Conservation (phyloP, 2,113 vertebrate species). For the Pongo pygmaeus region DNA sequence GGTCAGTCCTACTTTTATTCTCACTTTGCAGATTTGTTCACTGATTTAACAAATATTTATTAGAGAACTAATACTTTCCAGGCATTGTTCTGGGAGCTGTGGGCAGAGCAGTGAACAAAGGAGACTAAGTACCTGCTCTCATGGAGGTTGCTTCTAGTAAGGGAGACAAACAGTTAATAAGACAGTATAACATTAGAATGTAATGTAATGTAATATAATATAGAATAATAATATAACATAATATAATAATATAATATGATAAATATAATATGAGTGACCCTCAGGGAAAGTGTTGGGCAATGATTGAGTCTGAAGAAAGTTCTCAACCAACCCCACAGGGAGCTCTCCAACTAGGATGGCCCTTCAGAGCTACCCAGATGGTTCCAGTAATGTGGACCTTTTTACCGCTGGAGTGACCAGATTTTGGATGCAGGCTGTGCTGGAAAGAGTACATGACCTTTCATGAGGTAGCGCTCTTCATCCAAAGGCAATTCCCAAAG, state of each 20-base stretch:
- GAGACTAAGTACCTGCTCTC: neutral
- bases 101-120: neutral
- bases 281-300: neutral
- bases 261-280: neutral
- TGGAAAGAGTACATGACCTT: neutral
- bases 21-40: neutral
- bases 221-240: too few relatives aligned
- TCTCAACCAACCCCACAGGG: neutral
- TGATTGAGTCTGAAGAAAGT: neutral
- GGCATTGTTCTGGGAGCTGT: neutral
- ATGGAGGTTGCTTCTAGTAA: neutral
- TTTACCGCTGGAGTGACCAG: neutral
- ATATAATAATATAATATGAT: neutral
- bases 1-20: neutral
- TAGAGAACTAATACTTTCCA: neutral
- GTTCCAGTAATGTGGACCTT: neutral
- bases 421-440: neutral
- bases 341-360: neutral
- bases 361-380: neutral
- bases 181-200: neutral
- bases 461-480: neutral
- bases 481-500: constrained; percentile 31
- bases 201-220: neutral
- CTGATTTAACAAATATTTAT: neutral
- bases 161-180: neutral